Conservation (phyloP, 2,113 vertebrate genomes). For the Macquaria australasica region DNA sequence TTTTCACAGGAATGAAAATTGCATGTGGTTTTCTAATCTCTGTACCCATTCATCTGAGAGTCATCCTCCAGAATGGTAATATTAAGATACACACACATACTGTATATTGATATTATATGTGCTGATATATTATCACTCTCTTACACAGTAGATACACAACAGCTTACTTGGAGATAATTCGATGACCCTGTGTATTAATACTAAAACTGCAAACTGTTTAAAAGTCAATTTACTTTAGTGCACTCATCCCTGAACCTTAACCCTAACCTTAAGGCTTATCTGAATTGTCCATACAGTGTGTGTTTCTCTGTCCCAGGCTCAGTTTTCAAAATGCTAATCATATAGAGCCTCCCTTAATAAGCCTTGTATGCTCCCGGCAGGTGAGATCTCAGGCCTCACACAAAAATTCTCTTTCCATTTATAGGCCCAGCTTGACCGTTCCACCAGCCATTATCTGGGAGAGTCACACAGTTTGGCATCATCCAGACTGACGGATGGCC, state of each 20-base stretch:
- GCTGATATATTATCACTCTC: too few species aligned
- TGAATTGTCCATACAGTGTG: not conserved
- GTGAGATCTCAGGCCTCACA: constrained; percentile 22
- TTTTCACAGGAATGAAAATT: not conserved
- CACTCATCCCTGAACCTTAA: constrained; percentile 13
- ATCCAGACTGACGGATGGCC: constrained; percentile 18
- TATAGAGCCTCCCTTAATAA: not conserved
- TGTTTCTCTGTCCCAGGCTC: not conserved
- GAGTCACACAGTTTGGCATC: constrained; percentile 25
- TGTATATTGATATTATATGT: not conserved
- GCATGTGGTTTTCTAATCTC: not conserved
- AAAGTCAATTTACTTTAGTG: not conserved
- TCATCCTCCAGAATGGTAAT: not conserved
- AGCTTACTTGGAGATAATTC: not conserved
- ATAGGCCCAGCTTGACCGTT: constrained; percentile 21
- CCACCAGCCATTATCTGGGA: constrained; percentile 40
- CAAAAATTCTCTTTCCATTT: constrained; percentile 17
- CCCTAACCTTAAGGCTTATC: not conserved
- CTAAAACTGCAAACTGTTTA: not conserved
- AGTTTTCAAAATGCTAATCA: constrained; percentile 16
- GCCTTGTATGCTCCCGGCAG: not conserved
- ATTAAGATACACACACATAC: too few species aligned
- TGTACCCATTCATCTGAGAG: not conserved
- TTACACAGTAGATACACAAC: not conserved
- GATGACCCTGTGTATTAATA: not conserved